Base-by-base conservation (phyloP, 2,888 invertebrate species). In the Gymnocheta viridis region DNA sequence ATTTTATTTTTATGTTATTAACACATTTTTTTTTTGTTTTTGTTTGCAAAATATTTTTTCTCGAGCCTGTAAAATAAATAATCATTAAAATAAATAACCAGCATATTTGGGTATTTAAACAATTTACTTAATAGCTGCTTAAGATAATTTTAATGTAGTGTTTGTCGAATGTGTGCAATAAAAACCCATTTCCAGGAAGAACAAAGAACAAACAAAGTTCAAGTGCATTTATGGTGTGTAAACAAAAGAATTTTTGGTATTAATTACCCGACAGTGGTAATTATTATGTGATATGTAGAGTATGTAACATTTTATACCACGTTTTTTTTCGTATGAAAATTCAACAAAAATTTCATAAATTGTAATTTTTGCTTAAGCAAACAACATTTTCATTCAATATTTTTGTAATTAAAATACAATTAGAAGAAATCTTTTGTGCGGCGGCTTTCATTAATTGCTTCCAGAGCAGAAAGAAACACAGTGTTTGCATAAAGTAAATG, bases 121-220 rank as follows among this genome's bases (percentile, higher is more conserved):
- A 83, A 83, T 83, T 82, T 66, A 49, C 66, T 79, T 83, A 80
- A 83, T 83, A 54, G 76, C 76, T 66, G 17, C 70, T 80, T 83
- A 72, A 83, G 66, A 49, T 79, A 83, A 80, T 74, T 82, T 74
- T 69, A 41, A 19, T 60, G 35, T 51, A 22, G 19, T 64, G 27
- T 60, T 44, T 44, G 7, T 35, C 19, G 49, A 80, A 12, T 54
- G 41, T 66, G 32, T 38, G 54, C 41, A 41, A 54, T 29, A 32
- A 22, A 32, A 1, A 56, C 24, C 9, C 2, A 24, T 67, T 58
- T 77, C 58, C 67, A 58, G 58, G 77, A 67, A 73, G 35, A 47
- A 49, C 22, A 29, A 58, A 67, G 47, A 58, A 66, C 47, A 58
- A 47, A 58, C 54, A 41, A 49, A 41, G 6, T 22, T 22, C 38